Evolutionary conservation across 2,797 vertebrate species (phyloP).

Genomic region (Lerista edwardsae): DNA sequence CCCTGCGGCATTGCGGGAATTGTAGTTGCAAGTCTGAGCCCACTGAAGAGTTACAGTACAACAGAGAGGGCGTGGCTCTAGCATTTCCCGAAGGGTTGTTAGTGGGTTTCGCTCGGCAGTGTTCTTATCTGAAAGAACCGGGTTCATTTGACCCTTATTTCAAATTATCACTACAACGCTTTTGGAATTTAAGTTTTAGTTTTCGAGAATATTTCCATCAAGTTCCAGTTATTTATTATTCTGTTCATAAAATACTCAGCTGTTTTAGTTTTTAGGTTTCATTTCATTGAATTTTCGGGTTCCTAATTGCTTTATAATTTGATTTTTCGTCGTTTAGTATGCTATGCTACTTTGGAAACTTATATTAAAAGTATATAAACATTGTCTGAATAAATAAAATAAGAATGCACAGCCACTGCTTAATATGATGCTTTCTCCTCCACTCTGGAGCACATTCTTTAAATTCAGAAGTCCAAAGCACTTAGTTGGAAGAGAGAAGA

Average conservation of each 20-base stretch:
- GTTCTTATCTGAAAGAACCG: not conserved
- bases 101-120: not conserved
- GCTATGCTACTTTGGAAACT: too few species aligned
- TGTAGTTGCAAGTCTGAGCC: not conserved
- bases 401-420: not conserved
- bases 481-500: too few species aligned
- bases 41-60: too few species aligned
- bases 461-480: too few species aligned
- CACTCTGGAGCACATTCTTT: not conserved
- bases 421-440: not conserved
- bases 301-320: too few species aligned
- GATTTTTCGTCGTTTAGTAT: too few species aligned
- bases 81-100: too few species aligned
- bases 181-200: not conserved
- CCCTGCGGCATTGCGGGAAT: not conserved
- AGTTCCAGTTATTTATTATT: not conserved
- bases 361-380: too few species aligned
- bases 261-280: too few species aligned
- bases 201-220: not conserved
- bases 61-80: too few species aligned
- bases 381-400: not conserved
- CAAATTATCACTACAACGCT: not conserved
- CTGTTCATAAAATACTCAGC: not conserved
- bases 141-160: not conserved
- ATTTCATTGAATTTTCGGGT: too few species aligned